Evolutionary conservation across 2,797 vertebrate species (phyloP), one percentile per base, ranked within the genome.

Genomic region (Hydrophis major): DNA sequence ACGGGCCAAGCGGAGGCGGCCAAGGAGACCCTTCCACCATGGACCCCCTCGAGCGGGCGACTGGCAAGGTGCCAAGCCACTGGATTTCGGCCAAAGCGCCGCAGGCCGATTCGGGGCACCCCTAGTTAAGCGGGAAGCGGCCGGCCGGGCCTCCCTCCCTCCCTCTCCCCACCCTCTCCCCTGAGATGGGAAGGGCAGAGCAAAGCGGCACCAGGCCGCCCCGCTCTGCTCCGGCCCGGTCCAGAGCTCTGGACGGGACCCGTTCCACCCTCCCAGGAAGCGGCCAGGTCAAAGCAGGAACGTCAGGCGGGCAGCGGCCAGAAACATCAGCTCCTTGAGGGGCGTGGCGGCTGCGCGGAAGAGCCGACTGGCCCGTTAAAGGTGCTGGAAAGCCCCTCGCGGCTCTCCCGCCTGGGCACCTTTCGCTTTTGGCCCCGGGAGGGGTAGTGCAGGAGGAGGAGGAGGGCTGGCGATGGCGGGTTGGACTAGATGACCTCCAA

Each of bases 51-150:
- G 20, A 37, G 18, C 2, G 74, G 37, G 37, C 37, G 1, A 8
- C 20, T 25, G 37, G 8, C 11, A 3, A 74, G 1, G 6, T 7
- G 66, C 6, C 5, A 74, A 37, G n/a, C 14, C n/a, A 18, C n/a
- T 4, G 37, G 20, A 2, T 11, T 22, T 37, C 4, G 18, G 87
- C 10, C 56, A 42, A 20, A 2, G 18, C 18, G 74, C 37, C 37
- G 18, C 0, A 42, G 20, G 37, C 74, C 20, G 74, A 83, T 25
- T 12, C 18, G 20, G 74, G 37, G 20, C 32, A 42, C 32, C 69
- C 0, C 0, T 42, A 4, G 7, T 4, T 11, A 42, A 78, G 7
- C 32, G 22, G 2, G 1, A 1, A 7, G 18, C n/a, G 66, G n/a
- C 1, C 6, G 16, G 6, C 6, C 3, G 37, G 37, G 37, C 37